Percentiles rank a stretch among this genome's conserved stretches.
These are phyloP conservation scores for Athalia circularis DNA, from an alignment of 2,888 invertebrate genomes.

Conservation along the genomic window DNA sequence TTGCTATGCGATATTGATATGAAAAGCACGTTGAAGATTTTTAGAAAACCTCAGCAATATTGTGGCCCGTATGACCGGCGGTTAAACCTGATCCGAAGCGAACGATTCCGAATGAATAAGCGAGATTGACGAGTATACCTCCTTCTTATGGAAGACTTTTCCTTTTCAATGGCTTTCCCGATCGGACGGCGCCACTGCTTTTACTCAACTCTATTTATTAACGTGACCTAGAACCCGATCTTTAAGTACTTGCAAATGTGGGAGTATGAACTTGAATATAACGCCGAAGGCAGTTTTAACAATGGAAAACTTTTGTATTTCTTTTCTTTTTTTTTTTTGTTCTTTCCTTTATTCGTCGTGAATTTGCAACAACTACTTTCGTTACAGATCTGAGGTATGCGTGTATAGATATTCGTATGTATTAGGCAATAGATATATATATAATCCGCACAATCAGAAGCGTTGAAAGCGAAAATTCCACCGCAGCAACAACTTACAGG, in stretches of 20 bases:
- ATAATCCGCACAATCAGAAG: too few relatives aligned
- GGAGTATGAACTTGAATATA: neutral
- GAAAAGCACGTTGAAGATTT: constrained; percentile 41
- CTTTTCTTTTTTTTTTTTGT: neutral
- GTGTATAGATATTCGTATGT: too few relatives aligned
- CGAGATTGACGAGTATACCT: constrained; percentile 19
- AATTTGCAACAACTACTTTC: too few relatives aligned
- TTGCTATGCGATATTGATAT: constrained; percentile 15
- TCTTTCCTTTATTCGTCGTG: too few relatives aligned
- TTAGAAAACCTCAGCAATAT: constrained; percentile 15
- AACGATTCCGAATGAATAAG: constrained; percentile 14
- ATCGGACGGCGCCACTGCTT: constrained; percentile 34
- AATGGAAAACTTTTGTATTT: constrained; percentile 11
- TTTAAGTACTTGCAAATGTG: neutral
- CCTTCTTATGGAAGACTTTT: constrained; percentile 14
- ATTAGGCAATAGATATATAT: too few relatives aligned
- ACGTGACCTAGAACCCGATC: constrained; percentile 23
- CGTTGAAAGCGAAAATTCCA: too few relatives aligned
- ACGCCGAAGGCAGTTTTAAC: neutral
- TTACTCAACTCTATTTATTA: neutral
- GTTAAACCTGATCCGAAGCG: neutral
- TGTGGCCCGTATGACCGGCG: constrained; percentile 20
- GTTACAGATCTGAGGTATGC: too few relatives aligned
- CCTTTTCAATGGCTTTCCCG: constrained; percentile 17
- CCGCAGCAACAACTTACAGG: too few relatives aligned